Conservation (phyloP, 2,888 invertebrate genomes). For the Eucera pruinosa region DNA sequence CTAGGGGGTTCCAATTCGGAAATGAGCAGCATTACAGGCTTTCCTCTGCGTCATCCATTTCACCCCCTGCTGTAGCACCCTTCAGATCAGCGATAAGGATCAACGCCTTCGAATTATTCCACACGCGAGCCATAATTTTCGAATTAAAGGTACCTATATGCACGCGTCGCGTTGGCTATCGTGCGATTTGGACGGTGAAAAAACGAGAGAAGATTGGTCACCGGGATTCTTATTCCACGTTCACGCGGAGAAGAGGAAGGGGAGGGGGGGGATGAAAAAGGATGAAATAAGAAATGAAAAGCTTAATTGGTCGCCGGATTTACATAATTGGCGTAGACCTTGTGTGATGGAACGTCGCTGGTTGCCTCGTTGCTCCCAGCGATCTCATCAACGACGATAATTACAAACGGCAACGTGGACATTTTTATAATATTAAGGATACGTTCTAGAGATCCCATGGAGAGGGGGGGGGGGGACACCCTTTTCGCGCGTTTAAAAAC, state of each 20-base stretch:
- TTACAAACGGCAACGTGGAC: slow-evolving; percentile 46
- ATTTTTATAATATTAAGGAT: slow-evolving; percentile 34
- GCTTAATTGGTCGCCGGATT: slow-evolving; percentile 65
- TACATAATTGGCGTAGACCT: slow-evolving; percentile 70
- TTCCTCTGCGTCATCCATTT: slow-evolving; percentile 19
- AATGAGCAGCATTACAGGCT: slow-evolving; percentile 56
- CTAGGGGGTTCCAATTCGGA: slow-evolving; percentile 68
- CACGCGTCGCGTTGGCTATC: background rate
- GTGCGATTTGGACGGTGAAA: slow-evolving; percentile 12
- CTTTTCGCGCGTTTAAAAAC: slow-evolving; percentile 20
- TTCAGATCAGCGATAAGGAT: slow-evolving; percentile 60
- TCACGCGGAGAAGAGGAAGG: background rate
- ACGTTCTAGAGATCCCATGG: background rate
- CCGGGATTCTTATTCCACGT: background rate
- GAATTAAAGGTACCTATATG: slow-evolving; percentile 55
- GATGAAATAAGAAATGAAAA: slow-evolving; percentile 34
- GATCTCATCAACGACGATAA: slow-evolving; percentile 53
- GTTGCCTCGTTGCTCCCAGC: slow-evolving; percentile 31
- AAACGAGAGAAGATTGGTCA: background rate
- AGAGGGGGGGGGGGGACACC: slow-evolving; percentile 21
- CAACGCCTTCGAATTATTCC: slow-evolving; percentile 58
- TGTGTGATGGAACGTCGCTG: slow-evolving; percentile 45
- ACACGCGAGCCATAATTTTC: slow-evolving; percentile 60
- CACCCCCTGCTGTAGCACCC: slow-evolving; percentile 66
- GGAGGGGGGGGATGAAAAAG: background rate